Conservation (phyloP, 1,140 invertebrate species). For the Musca domestica region DNA sequence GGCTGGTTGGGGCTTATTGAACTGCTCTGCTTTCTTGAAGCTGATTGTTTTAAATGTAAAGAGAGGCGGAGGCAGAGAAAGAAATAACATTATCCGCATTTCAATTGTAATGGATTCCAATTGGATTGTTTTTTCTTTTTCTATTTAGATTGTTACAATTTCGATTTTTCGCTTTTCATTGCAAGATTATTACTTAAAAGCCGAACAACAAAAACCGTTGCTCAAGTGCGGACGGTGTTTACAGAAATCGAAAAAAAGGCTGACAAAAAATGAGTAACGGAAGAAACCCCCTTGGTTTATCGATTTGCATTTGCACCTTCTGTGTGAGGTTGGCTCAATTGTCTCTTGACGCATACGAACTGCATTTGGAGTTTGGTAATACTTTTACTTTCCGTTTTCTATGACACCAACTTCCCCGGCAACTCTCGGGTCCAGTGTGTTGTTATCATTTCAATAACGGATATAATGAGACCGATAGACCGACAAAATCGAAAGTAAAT, state of each 20-base stretch:
- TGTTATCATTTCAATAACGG: too few relatives aligned
- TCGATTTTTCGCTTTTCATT: constrained; percentile 1
- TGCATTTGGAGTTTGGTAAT: not conserved
- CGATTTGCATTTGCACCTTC: too few relatives aligned
- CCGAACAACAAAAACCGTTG: not conserved
- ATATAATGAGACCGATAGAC: too few relatives aligned
- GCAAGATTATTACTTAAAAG: not conserved
- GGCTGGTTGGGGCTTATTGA: too few relatives aligned
- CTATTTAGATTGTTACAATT: not conserved
- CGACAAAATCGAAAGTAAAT: too few relatives aligned
- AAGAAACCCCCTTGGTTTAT: too few relatives aligned
- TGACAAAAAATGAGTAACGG: not conserved
- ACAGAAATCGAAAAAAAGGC: not conserved
- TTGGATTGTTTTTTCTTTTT: not conserved
- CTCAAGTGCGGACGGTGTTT: constrained; percentile 1
- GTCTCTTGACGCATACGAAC: not conserved
- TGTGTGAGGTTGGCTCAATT: too few relatives aligned
- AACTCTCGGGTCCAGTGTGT: too few relatives aligned
- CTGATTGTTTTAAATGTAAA: too few relatives aligned
- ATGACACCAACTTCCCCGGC: too few relatives aligned
- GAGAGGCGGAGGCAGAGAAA: too few relatives aligned
- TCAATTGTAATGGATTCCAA: constrained; percentile 12
- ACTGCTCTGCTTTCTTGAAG: too few relatives aligned
- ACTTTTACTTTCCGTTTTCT: not conserved
- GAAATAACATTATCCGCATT: not conserved